These are phyloP conservation scores for Tokudaia muenninki DNA, from an alignment of 2,797 vertebrate species.

Conservation along the genomic window DNA sequence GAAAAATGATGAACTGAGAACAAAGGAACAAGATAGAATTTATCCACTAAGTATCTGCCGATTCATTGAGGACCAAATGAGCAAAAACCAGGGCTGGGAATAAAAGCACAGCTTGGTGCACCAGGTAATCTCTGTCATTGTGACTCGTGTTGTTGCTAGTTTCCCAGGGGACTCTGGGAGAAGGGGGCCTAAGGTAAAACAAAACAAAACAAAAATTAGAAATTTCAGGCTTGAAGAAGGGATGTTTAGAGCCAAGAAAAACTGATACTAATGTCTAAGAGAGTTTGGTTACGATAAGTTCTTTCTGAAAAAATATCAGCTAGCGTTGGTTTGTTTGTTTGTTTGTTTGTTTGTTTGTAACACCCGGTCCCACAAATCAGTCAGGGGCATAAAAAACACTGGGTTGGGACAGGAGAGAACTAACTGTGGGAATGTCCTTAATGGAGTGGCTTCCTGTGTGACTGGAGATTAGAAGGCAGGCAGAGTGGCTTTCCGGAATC, in stretches of 20 bases:
- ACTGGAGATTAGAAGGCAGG: conserved; percentile 13
- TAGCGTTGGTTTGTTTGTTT: neutral
- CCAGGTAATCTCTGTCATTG: neutral
- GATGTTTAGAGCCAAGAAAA: conserved; percentile 59
- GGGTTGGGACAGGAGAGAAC: conserved; percentile 27
- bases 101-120: neutral
- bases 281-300: neutral
- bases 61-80: neutral
- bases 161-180: neutral
- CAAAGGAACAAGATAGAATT: neutral
- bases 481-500: conserved; percentile 13
- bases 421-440: conserved; percentile 4
- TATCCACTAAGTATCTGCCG: no score
- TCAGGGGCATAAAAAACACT: neutral
- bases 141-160: neutral
- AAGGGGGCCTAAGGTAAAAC: neutral
- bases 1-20: neutral
- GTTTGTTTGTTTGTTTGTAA: neutral
- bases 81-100: neutral
- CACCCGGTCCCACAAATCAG: neutral
- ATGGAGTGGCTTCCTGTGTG: neutral
- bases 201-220: neutral
- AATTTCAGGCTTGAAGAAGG: neutral
- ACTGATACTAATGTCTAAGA: conserved; percentile 19
- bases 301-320: neutral